Evolutionary conservation across 2,888 invertebrate genomes (phyloP), one percentile per base, ranked within the genome.

Genomic region (Gisinianus flammeolus): DNA sequence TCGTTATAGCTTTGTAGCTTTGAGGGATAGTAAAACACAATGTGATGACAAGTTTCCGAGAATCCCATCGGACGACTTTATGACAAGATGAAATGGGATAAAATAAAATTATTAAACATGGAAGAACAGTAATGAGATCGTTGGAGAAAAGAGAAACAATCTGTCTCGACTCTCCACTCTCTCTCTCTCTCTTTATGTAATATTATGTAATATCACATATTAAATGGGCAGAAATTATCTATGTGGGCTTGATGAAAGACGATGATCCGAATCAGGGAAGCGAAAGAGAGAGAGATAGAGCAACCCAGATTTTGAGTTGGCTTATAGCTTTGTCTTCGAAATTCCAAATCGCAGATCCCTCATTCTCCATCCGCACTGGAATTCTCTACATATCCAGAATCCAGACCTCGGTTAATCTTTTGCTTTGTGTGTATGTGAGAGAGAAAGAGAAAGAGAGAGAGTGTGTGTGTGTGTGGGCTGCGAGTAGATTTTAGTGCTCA

Each of bases 391-490:
- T 6, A 6, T 12, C 22, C 5, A 62, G 62, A 35, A 2, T 44
- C 68, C 24, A 68, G 68, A 68, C 68, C 68, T 68, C 44, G 68
- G 68, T 33, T 68, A 68, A 68, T 68, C 35, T 68, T 68, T 26
- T 31, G 44, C 19, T 44, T 44, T 44, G 5, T 35, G 5, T 44
- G 1, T 19, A 44, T 19, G 19, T 44, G 44, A 44, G 44, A 44
- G n/a, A n/a, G n/a, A n/a, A n/a, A n/a, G n/a, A n/a, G n/a, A n/a
- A n/a, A n/a, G n/a, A n/a, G n/a, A n/a, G n/a, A n/a, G n/a, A n/a
- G n/a, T n/a, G n/a, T n/a, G n/a, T n/a, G n/a, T n/a, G n/a, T n/a
- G n/a, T n/a, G n/a, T n/a, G n/a, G n/a, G n/a, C 24, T 58, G 5
- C 58, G 8, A 10, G 5, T 22, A 58, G 58, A 22, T 22, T 58